Evolutionary conservation across 35 echinoderm and acorn worm species (phyloP).

Genomic region (Apostichopus japonicus): DNA sequence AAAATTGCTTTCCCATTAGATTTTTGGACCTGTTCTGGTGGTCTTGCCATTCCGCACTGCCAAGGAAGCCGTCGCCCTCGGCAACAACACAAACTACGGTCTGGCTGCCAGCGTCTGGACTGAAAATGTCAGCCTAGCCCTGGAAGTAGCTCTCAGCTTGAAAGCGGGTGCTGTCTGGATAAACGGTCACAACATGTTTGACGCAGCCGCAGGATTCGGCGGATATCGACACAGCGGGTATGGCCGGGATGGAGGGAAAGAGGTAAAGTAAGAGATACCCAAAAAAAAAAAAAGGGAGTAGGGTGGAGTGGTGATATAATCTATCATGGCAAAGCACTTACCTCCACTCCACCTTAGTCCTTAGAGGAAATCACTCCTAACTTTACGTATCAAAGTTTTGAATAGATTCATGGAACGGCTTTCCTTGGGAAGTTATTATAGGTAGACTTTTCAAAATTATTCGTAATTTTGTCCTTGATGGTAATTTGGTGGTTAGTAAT

Average conservation of each 20-base stretch:
- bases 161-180: slow-evolving; percentile 97
- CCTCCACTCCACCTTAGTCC: no score
- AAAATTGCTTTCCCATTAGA: slow-evolving; percentile 50
- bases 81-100: slow-evolving; percentile 96
- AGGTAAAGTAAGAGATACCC: slow-evolving; percentile 58
- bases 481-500: no score
- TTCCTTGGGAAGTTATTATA: no score
- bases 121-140: slow-evolving; percentile 87
- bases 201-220: slow-evolving; percentile 95
- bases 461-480: no score
- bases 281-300: no score
- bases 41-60: slow-evolving; percentile 96
- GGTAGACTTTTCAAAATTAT: no score
- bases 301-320: background rate
- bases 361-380: no score
- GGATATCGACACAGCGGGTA: slow-evolving; percentile 97
- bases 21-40: slow-evolving; percentile 96
- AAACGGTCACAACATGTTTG: slow-evolving; percentile 98
- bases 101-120: slow-evolving; percentile 97
- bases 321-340: no score
- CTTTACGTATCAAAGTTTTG: no score
- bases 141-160: slow-evolving; percentile 88
- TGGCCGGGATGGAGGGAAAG: slow-evolving; percentile 95
- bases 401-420: no score
- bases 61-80: slow-evolving; percentile 94